Conservation (phyloP, 2,113 vertebrate species). For the Atrichornis clamosus region DNA sequence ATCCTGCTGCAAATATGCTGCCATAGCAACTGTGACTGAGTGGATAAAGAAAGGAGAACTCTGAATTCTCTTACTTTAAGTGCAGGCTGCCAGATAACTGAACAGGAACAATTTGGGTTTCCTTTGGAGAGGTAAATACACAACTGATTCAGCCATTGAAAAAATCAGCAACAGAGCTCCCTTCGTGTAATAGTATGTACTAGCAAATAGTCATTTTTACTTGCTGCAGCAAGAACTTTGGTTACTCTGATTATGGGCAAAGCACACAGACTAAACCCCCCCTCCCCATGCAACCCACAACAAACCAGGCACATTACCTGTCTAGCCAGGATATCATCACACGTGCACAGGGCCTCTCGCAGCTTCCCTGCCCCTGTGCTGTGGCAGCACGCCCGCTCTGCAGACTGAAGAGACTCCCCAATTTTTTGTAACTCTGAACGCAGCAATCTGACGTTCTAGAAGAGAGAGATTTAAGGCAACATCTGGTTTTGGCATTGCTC, state of each 20-base stretch:
- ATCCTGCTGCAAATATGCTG: background rate
- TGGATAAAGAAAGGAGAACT: background rate
- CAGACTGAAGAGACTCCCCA: conserved; percentile 82
- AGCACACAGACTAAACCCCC: background rate
- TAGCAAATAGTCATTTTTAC: background rate
- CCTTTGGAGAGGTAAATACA: background rate
- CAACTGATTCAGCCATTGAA: background rate
- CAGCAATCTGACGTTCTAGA: conserved; percentile 85
- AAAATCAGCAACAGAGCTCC: background rate
- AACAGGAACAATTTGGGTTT: background rate
- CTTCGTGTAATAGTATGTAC: background rate
- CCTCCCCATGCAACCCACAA: background rate
- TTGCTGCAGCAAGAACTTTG: background rate
- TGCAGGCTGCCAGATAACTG: background rate
- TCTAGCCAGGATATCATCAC: conserved; percentile 85
- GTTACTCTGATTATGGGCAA: background rate
- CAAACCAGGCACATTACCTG: conserved; percentile 76
- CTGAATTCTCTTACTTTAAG: background rate
- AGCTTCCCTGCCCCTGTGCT: conserved; percentile 88
- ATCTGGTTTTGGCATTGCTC: background rate
- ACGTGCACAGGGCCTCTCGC: conserved; percentile 76
- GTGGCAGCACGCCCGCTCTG: conserved; percentile 90
- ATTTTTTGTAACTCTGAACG: conserved; percentile 82
- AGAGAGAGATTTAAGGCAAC: background rate
- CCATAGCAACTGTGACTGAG: background rate